Evolutionary conservation across 2,113 vertebrate genomes (phyloP).

Genomic region (Bungarus multicinctus): DNA sequence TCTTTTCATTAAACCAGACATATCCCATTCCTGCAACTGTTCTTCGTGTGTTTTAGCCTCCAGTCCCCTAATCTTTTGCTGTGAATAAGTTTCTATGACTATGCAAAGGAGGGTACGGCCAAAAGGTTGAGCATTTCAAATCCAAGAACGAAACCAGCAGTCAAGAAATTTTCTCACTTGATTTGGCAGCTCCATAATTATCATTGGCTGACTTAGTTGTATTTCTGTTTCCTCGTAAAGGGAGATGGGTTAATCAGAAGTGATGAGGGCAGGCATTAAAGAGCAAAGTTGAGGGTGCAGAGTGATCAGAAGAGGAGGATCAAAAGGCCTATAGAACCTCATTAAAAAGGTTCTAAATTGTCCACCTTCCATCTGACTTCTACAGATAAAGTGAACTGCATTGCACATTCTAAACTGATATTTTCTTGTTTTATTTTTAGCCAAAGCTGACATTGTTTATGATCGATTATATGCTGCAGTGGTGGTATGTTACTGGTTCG

Average conservation of each 20-base stretch:
- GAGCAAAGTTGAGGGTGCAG: neutral
- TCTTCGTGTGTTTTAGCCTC: neutral
- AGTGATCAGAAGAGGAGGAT: conserved; percentile 12
- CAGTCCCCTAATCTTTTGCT: neutral
- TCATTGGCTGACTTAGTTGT: neutral
- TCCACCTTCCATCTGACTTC: neutral
- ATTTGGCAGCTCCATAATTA: conserved; percentile 9
- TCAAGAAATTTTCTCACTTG: neutral
- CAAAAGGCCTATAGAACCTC: conserved; percentile 14
- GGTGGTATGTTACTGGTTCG: too few species aligned
- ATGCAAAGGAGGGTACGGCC: neutral
- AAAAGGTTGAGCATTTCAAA: neutral
- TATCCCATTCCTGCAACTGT: neutral
- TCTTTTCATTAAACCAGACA: neutral
- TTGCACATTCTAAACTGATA: conserved; percentile 35
- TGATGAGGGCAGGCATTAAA: neutral
- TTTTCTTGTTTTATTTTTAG: conserved; percentile 19
- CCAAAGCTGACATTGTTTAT: neutral
- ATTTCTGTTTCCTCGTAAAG: rapidly evolving
- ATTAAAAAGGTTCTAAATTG: conserved; percentile 44
- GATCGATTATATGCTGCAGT: neutral
- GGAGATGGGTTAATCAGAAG: neutral
- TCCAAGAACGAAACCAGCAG: neutral
- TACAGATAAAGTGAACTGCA: conserved; percentile 37
- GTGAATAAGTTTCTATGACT: neutral